Percentiles rank a stretch among this genome's conserved stretches.
These are phyloP conservation scores for Labrus mixtus DNA, from an alignment of 2,113 vertebrate species.

Conservation along the genomic window DNA sequence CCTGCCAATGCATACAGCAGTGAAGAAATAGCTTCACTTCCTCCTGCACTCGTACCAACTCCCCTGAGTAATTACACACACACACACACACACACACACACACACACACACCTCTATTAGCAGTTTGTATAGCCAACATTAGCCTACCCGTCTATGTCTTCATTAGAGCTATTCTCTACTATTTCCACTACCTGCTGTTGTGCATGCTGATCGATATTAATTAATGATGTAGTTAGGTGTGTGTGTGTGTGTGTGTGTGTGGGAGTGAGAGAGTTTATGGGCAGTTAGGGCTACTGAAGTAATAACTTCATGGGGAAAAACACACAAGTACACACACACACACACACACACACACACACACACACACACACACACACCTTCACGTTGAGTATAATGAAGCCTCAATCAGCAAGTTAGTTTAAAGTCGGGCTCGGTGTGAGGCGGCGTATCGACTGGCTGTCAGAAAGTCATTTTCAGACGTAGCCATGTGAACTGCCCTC, in stretches of 20 bases:
- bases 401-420: conserved; percentile 75
- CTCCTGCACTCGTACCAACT: conserved; percentile 36
- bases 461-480: conserved; percentile 80
- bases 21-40: conserved; percentile 18
- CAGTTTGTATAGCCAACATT: conserved; percentile 45
- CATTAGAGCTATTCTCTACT: conserved; percentile 62
- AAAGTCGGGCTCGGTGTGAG: conserved; percentile 61
- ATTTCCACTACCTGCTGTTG: conserved; percentile 44
- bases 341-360: conserved; percentile 21
- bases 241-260: conserved; percentile 7
- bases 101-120: conserved; percentile 18
- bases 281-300: conserved; percentile 35
- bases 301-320: conserved; percentile 6
- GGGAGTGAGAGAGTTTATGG: conserved; percentile 11
- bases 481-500: conserved; percentile 66
- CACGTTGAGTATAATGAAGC: conserved; percentile 71
- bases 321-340: conserved; percentile 6
- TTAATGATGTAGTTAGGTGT: conserved; percentile 45
- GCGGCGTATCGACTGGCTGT: conserved; percentile 76
- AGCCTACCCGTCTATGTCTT: conserved; percentile 60
- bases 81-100: conserved; percentile 23
- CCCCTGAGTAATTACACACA: conserved; percentile 20
- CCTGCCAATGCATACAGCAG: conserved; percentile 18
- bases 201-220: conserved; percentile 69
- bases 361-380: conserved; percentile 30